phyloP scores from a whole-genome alignment of 2,113 vertebrate genomes.

The Prolemur simus region DNA sequence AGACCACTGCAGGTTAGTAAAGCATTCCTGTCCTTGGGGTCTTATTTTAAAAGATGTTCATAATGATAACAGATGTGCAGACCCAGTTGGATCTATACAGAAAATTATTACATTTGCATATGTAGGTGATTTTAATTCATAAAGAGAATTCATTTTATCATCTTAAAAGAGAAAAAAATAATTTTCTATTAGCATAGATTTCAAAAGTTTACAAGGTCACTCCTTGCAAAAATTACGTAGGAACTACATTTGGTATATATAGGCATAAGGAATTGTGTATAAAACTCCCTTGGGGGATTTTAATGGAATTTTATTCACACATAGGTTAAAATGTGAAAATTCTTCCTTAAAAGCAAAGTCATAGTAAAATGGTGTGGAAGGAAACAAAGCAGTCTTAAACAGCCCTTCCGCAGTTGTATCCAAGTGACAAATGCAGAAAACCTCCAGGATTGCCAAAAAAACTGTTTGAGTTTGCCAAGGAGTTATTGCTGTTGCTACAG shows the following conservation, averaged over 20 bases:
- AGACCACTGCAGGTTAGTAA: slow-evolving; percentile 97
- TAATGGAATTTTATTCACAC: slow-evolving; percentile 4
- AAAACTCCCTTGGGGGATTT: slow-evolving; percentile 13
- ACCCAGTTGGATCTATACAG: not conserved
- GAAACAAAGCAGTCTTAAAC: slow-evolving; percentile 19
- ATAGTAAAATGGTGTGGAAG: not conserved
- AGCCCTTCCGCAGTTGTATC: not conserved
- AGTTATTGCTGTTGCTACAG: slow-evolving; percentile 64
- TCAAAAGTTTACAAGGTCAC: slow-evolving; percentile 46
- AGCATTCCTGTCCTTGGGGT: slow-evolving; percentile 59
- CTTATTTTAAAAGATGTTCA: slow-evolving; percentile 32
- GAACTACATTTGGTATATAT: slow-evolving; percentile 27
- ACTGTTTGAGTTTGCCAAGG: slow-evolving; percentile 62
- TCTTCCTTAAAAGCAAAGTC: slow-evolving; percentile 42
- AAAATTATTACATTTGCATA: slow-evolving; percentile 21
- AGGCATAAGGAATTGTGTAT: slow-evolving; percentile 43
- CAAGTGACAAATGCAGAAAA: slow-evolving; percentile 60
- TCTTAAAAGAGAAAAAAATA: not conserved
- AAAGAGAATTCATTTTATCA: slow-evolving; percentile 28
- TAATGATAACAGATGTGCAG: not conserved
- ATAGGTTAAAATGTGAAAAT: slow-evolving; percentile 65
- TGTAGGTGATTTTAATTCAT: slow-evolving; percentile 43
- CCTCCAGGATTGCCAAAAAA: slow-evolving; percentile 51
- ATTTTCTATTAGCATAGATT: slow-evolving; percentile 55
- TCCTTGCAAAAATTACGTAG: slow-evolving; percentile 41